These are phyloP conservation scores for Bembecia ichneumoniformis DNA, from an alignment of 2,888 invertebrate species.

Conservation along the genomic window DNA sequence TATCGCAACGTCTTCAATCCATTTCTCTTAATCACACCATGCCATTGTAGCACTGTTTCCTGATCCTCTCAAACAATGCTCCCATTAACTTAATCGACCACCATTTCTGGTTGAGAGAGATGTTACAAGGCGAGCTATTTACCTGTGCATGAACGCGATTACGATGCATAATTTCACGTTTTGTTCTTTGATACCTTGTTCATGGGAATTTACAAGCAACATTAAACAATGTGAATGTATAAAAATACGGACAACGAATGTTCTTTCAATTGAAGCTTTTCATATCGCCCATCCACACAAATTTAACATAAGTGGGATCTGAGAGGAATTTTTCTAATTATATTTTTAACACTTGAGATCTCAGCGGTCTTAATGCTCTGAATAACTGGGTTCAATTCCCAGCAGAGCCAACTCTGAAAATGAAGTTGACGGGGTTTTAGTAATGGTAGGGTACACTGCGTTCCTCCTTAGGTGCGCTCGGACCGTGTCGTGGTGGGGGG, in stretches of 20 bases:
- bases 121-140: conserved; percentile 31
- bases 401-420: too few species aligned
- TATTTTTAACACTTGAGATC: too few species aligned
- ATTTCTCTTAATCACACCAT: not conserved
- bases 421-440: too few species aligned
- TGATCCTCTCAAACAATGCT: conserved; percentile 27
- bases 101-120: conserved; percentile 39
- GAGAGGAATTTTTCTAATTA: too few species aligned
- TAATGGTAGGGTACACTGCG: too few species aligned
- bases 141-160: conserved; percentile 22
- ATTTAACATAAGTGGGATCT: too few species aligned
- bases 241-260: not conserved
- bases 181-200: conserved; percentile 3
- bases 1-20: not conserved
- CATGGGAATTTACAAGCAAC: not conserved
- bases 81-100: conserved; percentile 41
- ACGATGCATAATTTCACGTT: conserved; percentile 20
- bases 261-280: too few species aligned
- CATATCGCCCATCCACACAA: too few species aligned
- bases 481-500: too few species aligned
- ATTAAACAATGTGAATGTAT: not conserved
- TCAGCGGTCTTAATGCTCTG: too few species aligned
- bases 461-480: too few species aligned
- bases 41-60: conserved; percentile 1
- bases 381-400: too few species aligned